phyloP scores from a whole-genome alignment of 2,113 vertebrate species.

The Macaca mulatta region DNA sequence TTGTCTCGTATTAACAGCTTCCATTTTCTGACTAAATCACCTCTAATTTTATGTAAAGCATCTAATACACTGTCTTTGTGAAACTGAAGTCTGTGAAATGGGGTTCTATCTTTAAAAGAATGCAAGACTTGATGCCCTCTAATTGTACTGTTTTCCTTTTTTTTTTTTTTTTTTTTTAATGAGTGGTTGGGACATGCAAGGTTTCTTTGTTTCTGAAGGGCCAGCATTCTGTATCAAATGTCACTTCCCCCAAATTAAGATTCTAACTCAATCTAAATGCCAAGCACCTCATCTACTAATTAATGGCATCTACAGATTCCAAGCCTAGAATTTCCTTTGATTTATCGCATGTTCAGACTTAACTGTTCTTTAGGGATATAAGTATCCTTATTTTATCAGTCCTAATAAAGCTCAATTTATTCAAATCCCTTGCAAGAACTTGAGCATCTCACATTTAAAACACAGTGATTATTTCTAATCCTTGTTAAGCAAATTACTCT shows the following conservation, averaged over 20 bases:
- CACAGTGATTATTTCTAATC: constrained; percentile 56
- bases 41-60: background rate
- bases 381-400: constrained; percentile 56
- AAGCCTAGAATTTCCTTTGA: constrained; percentile 58
- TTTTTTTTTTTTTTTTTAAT: background rate
- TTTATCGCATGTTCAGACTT: constrained; percentile 64
- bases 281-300: constrained; percentile 57
- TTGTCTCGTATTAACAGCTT: background rate
- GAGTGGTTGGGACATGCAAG: background rate
- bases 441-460: constrained; percentile 56
- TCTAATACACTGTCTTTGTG: background rate
- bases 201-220: background rate
- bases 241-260: background rate
- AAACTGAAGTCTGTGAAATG: background rate
- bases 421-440: constrained; percentile 59
- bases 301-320: constrained; percentile 54
- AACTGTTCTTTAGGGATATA: constrained; percentile 58
- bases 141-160: background rate
- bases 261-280: constrained; percentile 38
- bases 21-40: background rate
- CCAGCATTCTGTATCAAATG: background rate
- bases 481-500: constrained; percentile 36
- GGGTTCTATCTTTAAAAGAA: background rate
- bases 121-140: background rate
- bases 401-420: constrained; percentile 69